A percentile compares a stretch with the other conserved stretches of the same genome.
phyloP scores from a whole-genome alignment of 2,113 vertebrate species.

The Myrmecobius fasciatus region DNA sequence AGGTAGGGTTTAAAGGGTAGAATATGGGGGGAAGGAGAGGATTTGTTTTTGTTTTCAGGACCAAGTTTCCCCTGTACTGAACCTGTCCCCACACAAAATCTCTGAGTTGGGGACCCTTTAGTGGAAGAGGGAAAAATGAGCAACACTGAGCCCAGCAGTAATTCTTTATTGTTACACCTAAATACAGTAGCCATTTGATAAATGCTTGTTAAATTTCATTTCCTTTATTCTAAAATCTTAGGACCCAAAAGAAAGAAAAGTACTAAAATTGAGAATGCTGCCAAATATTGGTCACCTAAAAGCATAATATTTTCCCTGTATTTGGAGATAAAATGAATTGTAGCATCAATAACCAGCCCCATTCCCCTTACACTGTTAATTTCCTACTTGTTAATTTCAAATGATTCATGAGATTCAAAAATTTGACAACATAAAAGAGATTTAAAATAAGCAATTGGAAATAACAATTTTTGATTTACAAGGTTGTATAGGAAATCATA shows the following conservation, averaged over 20 bases:
- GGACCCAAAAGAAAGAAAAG: not conserved
- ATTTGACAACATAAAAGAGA: not conserved
- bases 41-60: no score
- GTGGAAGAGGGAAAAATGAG: not conserved
- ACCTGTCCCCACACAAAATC: not conserved
- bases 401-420: not conserved
- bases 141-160: not conserved
- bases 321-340: not conserved
- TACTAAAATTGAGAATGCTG: not conserved
- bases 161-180: not conserved
- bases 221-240: conserved; percentile 3
- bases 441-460: not conserved
- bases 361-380: conserved; percentile 30
- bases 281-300: not conserved
- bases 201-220: not conserved
- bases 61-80: not conserved
- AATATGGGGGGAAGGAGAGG: no score
- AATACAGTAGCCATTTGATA: not conserved
- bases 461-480: not conserved
- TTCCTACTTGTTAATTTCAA: conserved; percentile 1
- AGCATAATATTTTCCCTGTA: not conserved
- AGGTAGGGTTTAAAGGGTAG: not conserved
- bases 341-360: not conserved
- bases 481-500: not conserved
- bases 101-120: not conserved